Evolutionary conservation across 2,113 vertebrate genomes (phyloP).

Genomic region (Lepus timidus): DNA sequence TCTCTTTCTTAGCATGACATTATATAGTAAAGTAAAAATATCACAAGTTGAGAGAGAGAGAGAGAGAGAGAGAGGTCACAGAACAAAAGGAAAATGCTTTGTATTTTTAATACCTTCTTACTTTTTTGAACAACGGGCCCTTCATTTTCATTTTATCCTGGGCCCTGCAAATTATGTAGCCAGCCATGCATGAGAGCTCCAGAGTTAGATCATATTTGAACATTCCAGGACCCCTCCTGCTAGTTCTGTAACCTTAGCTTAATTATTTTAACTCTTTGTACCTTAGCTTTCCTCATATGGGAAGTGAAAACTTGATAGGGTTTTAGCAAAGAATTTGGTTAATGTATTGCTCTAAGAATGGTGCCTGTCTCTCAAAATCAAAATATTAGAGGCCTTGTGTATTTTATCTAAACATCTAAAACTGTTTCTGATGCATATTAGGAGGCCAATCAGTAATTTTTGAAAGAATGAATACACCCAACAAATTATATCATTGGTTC

Average conservation of each 20-base stretch:
- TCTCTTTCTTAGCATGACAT: background rate
- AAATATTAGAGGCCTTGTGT: background rate
- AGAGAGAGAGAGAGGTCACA: background rate
- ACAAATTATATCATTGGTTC: background rate
- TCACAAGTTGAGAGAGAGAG: background rate
- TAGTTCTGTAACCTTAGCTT: slow-evolving; percentile 33
- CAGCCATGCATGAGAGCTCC: background rate
- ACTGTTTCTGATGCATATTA: background rate
- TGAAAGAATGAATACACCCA: background rate
- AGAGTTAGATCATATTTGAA: background rate
- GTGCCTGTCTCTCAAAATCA: background rate
- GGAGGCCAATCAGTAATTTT: background rate
- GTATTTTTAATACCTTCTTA: background rate
- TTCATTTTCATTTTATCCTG: background rate
- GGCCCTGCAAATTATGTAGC: background rate
- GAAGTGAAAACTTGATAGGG: background rate
- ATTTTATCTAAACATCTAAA: background rate
- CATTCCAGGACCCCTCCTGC: background rate
- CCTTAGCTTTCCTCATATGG: slow-evolving; percentile 24
- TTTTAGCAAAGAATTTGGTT: slow-evolving; percentile 5
- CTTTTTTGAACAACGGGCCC: background rate
- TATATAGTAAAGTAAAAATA: background rate
- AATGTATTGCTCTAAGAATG: background rate
- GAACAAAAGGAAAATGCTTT: background rate
- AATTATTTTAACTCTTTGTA: slow-evolving; percentile 43